Evolutionary conservation across 2,888 invertebrate genomes (phyloP).

Genomic region (Prosopocoilus inquinatus): DNA sequence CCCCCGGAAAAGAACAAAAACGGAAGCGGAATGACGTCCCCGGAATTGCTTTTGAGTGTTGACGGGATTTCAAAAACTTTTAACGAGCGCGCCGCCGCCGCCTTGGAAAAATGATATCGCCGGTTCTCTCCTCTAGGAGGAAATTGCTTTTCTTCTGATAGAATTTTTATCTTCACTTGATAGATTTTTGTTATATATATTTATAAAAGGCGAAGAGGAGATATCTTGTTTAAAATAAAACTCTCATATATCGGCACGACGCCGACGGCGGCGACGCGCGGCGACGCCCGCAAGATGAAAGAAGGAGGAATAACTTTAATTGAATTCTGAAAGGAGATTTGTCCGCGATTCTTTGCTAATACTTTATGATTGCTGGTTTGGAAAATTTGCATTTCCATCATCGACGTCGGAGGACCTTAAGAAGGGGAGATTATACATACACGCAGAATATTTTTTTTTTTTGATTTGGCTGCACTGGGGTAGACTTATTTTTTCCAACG

Average conservation of each 20-base stretch:
- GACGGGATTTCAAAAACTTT: conserved; percentile 27
- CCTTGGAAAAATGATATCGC: conserved; percentile 28
- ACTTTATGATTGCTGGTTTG: conserved; percentile 48
- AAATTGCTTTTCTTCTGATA: conserved; percentile 32
- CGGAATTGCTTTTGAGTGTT: conserved; percentile 25
- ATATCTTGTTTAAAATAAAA: too few species aligned
- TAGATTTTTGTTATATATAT: conserved; percentile 23
- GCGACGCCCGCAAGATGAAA: neutral
- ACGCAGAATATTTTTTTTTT: too few species aligned
- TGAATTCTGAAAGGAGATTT: conserved; percentile 45
- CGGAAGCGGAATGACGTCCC: conserved; percentile 10
- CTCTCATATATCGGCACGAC: neutral
- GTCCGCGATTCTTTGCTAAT: conserved; percentile 45
- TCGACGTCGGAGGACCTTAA: neutral
- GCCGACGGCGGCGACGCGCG: conserved; percentile 3
- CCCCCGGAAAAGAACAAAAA: conserved; percentile 3
- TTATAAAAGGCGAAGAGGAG: neutral
- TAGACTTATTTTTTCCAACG: too few species aligned
- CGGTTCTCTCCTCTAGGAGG: conserved; percentile 23
- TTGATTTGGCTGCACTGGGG: too few species aligned
- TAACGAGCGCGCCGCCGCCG: conserved; percentile 21
- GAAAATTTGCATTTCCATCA: conserved; percentile 44
- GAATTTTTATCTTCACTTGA: conserved; percentile 31
- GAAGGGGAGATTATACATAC: neutral
- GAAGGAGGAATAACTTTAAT: conserved; percentile 41